These are phyloP conservation scores for Silurus asotus DNA, from an alignment of 2,113 vertebrate species.

Conservation along the genomic window DNA sequence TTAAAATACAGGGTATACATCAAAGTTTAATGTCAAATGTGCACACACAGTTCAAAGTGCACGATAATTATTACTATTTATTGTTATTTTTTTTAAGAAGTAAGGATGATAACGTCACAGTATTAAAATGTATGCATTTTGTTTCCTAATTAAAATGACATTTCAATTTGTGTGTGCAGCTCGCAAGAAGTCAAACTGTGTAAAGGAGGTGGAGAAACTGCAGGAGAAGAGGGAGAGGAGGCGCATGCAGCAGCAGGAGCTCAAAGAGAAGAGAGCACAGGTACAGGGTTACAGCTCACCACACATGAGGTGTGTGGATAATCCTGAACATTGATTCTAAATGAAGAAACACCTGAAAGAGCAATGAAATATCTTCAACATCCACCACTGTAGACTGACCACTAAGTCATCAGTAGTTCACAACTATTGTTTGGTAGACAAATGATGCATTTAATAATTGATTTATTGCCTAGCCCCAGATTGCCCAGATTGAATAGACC, in stretches of 20 bases:
- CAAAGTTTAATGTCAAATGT: too few species aligned
- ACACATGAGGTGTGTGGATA: neutral
- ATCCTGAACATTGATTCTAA: neutral
- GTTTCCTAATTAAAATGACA: neutral
- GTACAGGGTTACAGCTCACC: conserved; percentile 60
- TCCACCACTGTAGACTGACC: neutral
- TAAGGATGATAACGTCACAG: neutral
- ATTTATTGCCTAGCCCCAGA: too few species aligned
- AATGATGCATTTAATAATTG: neutral
- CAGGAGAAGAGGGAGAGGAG: conserved; percentile 96
- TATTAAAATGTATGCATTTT: neutral
- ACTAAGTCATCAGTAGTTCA: neutral
- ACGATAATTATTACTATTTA: neutral
- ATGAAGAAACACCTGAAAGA: neutral
- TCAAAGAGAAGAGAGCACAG: conserved; percentile 94
- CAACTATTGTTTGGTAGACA: neutral
- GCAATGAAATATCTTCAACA: neutral
- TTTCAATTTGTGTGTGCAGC: conserved; percentile 72
- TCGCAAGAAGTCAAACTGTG: conserved; percentile 95
- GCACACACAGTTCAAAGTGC: too few species aligned
- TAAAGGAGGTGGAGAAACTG: conserved; percentile 97
- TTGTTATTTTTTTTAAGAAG: neutral
- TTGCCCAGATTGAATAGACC: too few species aligned
- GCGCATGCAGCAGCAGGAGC: conserved; percentile 92
- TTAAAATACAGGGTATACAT: too few species aligned